Percentiles rank a stretch among this genome's conserved stretches.
Evolutionary conservation across 2,797 vertebrate species (phyloP).

Genomic region (Podargus strigoides): DNA sequence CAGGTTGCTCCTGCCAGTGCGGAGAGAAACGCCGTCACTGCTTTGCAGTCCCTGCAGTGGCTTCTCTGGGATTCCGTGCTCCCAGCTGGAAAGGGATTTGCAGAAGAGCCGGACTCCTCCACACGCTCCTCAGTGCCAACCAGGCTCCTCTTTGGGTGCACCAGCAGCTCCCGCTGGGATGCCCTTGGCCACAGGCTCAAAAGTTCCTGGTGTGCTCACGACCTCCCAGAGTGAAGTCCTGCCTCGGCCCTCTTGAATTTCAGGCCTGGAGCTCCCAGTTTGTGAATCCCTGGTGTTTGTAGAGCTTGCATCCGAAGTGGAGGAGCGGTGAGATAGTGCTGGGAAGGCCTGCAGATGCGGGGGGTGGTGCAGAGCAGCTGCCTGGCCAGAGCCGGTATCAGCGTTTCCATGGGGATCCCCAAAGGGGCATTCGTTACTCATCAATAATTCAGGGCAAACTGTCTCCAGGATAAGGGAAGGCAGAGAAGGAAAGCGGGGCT

Average conservation of each 20-base stretch:
- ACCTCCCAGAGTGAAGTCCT: neutral
- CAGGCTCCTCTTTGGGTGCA: neutral
- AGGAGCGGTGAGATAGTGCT: neutral
- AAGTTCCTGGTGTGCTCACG: neutral
- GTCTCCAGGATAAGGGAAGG: neutral
- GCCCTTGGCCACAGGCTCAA: neutral
- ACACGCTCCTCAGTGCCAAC: fast-evolving
- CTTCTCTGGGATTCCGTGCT: neutral
- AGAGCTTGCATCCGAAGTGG: neutral
- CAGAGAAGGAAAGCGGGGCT: neutral
- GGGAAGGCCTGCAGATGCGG: neutral
- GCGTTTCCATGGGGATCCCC: neutral
- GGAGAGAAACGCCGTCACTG: neutral
- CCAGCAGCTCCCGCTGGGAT: neutral
- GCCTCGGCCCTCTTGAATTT: neutral
- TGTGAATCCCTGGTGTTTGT: neutral
- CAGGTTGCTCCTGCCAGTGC: no score
- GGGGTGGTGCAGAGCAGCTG: neutral
- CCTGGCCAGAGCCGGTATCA: neutral
- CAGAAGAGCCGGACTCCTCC: neutral
- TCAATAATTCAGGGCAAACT: slow-evolving; percentile 13
- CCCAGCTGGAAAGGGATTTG: neutral
- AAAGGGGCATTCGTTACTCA: neutral
- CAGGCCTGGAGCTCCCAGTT: neutral
- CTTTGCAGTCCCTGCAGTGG: neutral